Evolutionary conservation across 1,140 invertebrate genomes (phyloP).

Genomic region (Euschistus heros): DNA sequence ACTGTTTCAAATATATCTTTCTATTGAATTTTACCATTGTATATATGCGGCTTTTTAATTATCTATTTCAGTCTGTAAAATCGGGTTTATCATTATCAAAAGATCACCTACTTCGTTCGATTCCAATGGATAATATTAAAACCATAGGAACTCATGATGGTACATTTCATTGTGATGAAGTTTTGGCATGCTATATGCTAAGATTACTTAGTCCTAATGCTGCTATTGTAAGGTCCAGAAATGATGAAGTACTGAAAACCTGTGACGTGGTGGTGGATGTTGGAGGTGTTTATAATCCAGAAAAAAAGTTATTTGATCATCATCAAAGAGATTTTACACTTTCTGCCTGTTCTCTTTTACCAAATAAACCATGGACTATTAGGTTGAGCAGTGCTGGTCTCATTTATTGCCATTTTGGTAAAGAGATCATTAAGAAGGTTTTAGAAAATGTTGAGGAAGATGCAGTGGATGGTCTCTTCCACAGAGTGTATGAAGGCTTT

Average conservation of each 20-base stretch:
- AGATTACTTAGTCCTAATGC: slow-evolving; percentile 74
- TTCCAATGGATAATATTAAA: slow-evolving; percentile 16
- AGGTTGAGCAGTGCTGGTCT: slow-evolving; percentile 91
- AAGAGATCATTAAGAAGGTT: slow-evolving; percentile 55
- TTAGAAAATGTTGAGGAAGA: slow-evolving; percentile 39
- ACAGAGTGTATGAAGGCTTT: slow-evolving; percentile 74
- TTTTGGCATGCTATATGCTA: slow-evolving; percentile 83
- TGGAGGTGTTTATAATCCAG: slow-evolving; percentile 75
- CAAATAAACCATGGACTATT: slow-evolving; percentile 45
- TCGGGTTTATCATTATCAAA: too few species aligned
- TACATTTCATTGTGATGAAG: slow-evolving; percentile 93
- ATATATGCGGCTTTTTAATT: too few species aligned
- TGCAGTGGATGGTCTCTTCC: slow-evolving; percentile 36
- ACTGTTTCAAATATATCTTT: background rate
- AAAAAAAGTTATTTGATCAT: slow-evolving; percentile 78
- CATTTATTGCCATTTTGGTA: slow-evolving; percentile 84
- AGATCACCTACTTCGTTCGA: too few species aligned
- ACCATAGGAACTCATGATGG: slow-evolving; percentile 68
- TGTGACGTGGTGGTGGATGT: slow-evolving; percentile 97
- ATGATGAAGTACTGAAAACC: slow-evolving; percentile 52
- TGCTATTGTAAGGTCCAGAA: slow-evolving; percentile 63
- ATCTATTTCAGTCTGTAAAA: too few species aligned
- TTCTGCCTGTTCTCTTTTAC: slow-evolving; percentile 46
- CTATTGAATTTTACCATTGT: too few species aligned
- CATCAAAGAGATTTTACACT: slow-evolving; percentile 74